These are phyloP conservation scores for Drosophila conformis DNA, from an alignment of 2,888 invertebrate genomes.

Conservation along the genomic window DNA sequence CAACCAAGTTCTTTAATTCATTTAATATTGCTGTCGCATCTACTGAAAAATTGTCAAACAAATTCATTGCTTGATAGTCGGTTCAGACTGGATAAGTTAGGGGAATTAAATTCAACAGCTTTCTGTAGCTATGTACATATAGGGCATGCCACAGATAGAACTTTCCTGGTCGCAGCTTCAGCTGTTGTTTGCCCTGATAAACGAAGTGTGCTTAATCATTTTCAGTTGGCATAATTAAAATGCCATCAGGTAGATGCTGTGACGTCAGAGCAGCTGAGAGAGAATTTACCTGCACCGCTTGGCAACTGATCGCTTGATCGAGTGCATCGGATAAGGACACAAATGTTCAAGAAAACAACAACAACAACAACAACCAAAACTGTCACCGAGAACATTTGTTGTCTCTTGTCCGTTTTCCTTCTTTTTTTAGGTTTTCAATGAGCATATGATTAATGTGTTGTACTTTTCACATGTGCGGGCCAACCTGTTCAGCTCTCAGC, in stretches of 20 bases:
- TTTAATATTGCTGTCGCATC: not conserved
- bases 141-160: not conserved
- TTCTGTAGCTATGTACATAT: not conserved
- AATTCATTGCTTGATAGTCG: not conserved
- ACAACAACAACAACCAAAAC: conserved; percentile 16
- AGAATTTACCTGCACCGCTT: conserved; percentile 44
- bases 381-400: conserved; percentile 41
- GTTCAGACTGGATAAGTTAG: not conserved
- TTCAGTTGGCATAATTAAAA: conserved; percentile 79
- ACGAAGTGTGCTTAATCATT: conserved; percentile 47
- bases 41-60: no score
- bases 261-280: conserved; percentile 54
- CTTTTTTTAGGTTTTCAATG: conserved; percentile 25
- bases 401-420: not conserved
- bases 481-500: conserved; percentile 18
- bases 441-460: conserved; percentile 52
- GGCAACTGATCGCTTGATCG: conserved; percentile 50
- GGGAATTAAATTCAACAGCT: not conserved
- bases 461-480: conserved; percentile 25
- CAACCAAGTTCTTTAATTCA: not conserved
- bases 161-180: not conserved
- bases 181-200: conserved; percentile 58
- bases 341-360: conserved; percentile 21
- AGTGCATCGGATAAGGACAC: conserved; percentile 42
- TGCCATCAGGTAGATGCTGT: conserved; percentile 71